Evolutionary conservation across 1,140 invertebrate genomes (phyloP), one percentile per base, ranked within the genome.

Genomic region (Achroia grisella): DNA sequence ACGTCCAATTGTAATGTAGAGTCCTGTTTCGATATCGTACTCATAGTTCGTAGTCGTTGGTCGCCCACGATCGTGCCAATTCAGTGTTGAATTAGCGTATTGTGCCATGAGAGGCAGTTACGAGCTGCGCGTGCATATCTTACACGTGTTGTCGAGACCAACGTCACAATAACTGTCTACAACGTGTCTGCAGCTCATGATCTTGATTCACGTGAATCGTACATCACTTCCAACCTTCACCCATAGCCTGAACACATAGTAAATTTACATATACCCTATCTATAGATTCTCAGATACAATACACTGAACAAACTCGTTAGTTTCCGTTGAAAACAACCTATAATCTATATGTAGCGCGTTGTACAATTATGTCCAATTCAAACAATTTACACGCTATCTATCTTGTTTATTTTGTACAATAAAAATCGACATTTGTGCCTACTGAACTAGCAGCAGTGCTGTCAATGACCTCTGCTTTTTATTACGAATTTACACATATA

Each of bases 111-210:
- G 59, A 60, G 64, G 62, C 46, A 62, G 56, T 67, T 56, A 65
- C 49, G 39, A 55, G 49, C 42, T 57, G 56, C 52, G 62, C 52
- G 58, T 72, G 64, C 66, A 65, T 56, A 62, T 64, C 68, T 63
- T 66, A 57, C 40, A 44, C 53, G 44, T 36, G 40, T 50, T 61
- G 55, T 47, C 63, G 52, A 61, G 63, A 66, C 58, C 39, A 43
- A 66, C 74, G 79, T 80, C 74, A 83, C 68, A 79, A 80, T 75
- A 52, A 57, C 56, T 44, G 79, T 83, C 79, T 83, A 68, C 61
- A 53, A 42, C 44, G 42, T 53, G 79, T 83, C 76, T 83, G 54
- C 65, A 59, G 34, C 49, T 53, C 44, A 32, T 33, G 10, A 15
- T 11, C 56, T 48, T 58, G 51, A 59, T 45, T 61, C 56, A 58